Evolutionary conservation across 2,888 invertebrate genomes (phyloP), one percentile per base, ranked within the genome.

Genomic region (Chamaedrilus cognettii): DNA sequence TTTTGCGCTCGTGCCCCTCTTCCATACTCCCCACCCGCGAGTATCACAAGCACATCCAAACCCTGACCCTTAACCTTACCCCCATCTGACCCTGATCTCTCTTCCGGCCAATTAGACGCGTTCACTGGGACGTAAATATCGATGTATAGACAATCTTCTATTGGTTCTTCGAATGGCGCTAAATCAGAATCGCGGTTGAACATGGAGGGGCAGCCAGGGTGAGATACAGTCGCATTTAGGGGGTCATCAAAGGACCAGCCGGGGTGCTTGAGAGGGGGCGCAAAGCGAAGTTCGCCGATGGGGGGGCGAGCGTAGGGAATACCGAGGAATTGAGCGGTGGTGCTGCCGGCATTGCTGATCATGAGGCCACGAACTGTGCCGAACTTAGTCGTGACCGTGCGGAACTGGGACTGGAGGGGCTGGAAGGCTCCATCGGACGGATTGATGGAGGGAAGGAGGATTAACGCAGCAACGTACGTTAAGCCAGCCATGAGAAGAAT

Each of bases 81-180:
- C 32, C n/a, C n/a, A n/a, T n/a, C n/a, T n/a, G n/a, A n/a, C n/a
- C n/a, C n/a, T n/a, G n/a, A n/a, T n/a, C n/a, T n/a, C n/a, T n/a
- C n/a, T n/a, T n/a, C n/a, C n/a, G n/a, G n/a, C n/a, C n/a, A n/a
- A n/a, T n/a, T n/a, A 26, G 60, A 60, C 5, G 65, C 35, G 49
- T 68, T 65, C 2, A 70, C 71, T 15, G 81, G 81, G 26, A 75
- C 70, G 65, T 77, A 79, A 5, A 82, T 73, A 72, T 81, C 82
- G 28, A 82, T 72, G 65, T 79, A 81, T 11, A 82, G 75, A 64
- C 82, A 82, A 64, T 82, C 80, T 26, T 52, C 55, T 11, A 7
- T 42, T 19, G 11, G 19, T 68, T 82, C 82, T 59, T 75, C 77
- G 15, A 56, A 49, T 28, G 34, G 57, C 4, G 26, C 42, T 5